These are phyloP conservation scores for Hedya salicella DNA, from an alignment of 2,888 invertebrate genomes.

Conservation along the genomic window DNA sequence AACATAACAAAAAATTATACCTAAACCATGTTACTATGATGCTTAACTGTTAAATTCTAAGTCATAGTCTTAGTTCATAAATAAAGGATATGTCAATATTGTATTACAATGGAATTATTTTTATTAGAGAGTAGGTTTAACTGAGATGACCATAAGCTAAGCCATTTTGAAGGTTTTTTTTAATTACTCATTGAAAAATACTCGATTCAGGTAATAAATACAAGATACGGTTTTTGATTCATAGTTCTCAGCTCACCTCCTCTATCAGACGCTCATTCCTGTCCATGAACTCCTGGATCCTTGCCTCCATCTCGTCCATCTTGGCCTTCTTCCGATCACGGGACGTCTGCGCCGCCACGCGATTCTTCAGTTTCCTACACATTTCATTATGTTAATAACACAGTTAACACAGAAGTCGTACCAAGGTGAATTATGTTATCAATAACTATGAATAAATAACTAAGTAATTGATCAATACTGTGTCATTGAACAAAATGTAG, in stretches of 20 bases:
- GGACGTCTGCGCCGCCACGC: slow-evolving; percentile 98
- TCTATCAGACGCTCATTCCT: slow-evolving; percentile 86
- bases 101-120: no score
- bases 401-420: slow-evolving; percentile 4
- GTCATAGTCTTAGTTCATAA: no score
- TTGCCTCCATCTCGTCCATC: slow-evolving; percentile 94
- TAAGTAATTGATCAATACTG: slow-evolving; percentile 6
- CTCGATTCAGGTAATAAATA: no score
- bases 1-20: neutral
- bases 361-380: slow-evolving; percentile 95
- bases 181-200: no score
- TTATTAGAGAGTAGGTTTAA: no score
- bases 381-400: slow-evolving; percentile 18
- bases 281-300: slow-evolving; percentile 86
- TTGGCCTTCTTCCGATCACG: slow-evolving; percentile 97
- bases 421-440: slow-evolving; percentile 12
- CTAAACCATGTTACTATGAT: neutral
- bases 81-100: no score
- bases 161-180: no score
- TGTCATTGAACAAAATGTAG: slow-evolving; percentile 1
- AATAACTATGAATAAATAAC: slow-evolving; percentile 20
- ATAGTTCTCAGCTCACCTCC: slow-evolving; percentile 65
- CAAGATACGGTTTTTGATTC: neutral
- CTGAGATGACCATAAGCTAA: no score
- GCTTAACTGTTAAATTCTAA: no score